Evolutionary conservation across 2,113 vertebrate species (phyloP).

Genomic region (Donacobius atricapilla): DNA sequence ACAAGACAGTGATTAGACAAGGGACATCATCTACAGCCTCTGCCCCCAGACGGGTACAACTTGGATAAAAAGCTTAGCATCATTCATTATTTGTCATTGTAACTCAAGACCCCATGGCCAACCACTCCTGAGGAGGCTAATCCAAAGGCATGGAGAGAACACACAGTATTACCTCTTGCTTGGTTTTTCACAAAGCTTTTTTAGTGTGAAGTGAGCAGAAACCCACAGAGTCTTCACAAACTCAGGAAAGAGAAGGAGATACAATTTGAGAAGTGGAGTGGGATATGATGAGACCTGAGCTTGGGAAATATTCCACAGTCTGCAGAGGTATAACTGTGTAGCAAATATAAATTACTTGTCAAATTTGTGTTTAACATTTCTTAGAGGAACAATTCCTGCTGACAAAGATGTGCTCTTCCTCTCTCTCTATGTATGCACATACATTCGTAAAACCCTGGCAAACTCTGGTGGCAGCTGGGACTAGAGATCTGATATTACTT

Average conservation of each 20-base stretch:
- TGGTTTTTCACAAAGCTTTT: not conserved
- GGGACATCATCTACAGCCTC: not conserved
- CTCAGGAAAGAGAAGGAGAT: not conserved
- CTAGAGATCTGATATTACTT: not conserved
- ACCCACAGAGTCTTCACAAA: not conserved
- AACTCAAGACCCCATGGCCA: not conserved
- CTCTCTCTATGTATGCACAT: not conserved
- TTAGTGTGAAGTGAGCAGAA: not conserved
- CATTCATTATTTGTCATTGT: not conserved
- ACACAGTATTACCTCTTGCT: not conserved
- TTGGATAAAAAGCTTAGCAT: not conserved
- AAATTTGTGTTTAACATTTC: not conserved
- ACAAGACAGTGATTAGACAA: not conserved
- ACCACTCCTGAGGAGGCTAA: not conserved
- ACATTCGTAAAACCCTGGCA: not conserved
- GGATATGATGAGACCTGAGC: not conserved
- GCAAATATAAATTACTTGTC: not conserved
- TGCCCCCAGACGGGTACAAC: not conserved
- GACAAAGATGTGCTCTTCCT: not conserved
- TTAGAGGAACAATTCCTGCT: not conserved
- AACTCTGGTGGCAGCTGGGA: not conserved
- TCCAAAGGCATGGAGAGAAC: not conserved
- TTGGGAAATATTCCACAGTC: not conserved
- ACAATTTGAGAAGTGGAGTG: not conserved
- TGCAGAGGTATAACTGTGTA: not conserved